phyloP scores from a whole-genome alignment of 2,113 vertebrate genomes.

The Carassius carassius region DNA sequence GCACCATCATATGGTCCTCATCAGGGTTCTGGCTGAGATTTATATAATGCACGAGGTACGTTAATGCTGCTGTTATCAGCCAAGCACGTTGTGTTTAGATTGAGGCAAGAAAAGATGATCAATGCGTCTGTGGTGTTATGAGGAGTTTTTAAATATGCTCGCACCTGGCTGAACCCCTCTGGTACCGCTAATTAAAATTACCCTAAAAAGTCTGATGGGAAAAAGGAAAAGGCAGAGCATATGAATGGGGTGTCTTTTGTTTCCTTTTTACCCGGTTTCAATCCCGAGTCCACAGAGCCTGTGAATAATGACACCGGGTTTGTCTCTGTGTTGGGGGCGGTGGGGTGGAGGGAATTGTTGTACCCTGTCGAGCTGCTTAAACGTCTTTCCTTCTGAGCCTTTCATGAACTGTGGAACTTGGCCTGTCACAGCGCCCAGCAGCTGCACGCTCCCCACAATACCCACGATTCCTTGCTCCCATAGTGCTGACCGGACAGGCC shows the following conservation, averaged over 20 bases:
- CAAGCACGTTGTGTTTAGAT: conserved; percentile 54
- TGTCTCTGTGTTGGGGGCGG: conserved; percentile 29
- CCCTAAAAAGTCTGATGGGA: conserved; percentile 22
- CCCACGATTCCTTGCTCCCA: conserved; percentile 58
- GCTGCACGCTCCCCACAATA: conserved; percentile 67
- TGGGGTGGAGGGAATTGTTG: conserved; percentile 32
- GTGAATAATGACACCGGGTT: conserved; percentile 33
- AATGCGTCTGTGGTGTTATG: conserved; percentile 44
- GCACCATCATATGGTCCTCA: conserved; percentile 57
- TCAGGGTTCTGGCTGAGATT: conserved; percentile 50
- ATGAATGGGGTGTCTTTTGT: conserved; percentile 40
- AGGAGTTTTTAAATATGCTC: conserved; percentile 42
- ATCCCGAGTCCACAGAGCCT: conserved; percentile 28
- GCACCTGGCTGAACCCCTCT: conserved; percentile 51
- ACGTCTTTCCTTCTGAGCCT: conserved; percentile 25
- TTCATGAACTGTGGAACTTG: conserved; percentile 44
- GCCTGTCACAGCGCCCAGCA: conserved; percentile 62
- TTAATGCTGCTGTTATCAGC: conserved; percentile 43
- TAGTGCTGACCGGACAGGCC: conserved; percentile 54
- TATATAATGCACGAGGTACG: conserved; percentile 27
- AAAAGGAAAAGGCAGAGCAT: conserved; percentile 28
- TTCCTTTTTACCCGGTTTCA: conserved; percentile 43
- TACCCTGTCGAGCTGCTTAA: conserved; percentile 37
- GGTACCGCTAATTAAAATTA: conserved; percentile 48
- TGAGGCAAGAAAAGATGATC: conserved; percentile 43